Conservation (phyloP, 2,888 invertebrate genomes). For the Caenorhabditis sulstoni region DNA sequence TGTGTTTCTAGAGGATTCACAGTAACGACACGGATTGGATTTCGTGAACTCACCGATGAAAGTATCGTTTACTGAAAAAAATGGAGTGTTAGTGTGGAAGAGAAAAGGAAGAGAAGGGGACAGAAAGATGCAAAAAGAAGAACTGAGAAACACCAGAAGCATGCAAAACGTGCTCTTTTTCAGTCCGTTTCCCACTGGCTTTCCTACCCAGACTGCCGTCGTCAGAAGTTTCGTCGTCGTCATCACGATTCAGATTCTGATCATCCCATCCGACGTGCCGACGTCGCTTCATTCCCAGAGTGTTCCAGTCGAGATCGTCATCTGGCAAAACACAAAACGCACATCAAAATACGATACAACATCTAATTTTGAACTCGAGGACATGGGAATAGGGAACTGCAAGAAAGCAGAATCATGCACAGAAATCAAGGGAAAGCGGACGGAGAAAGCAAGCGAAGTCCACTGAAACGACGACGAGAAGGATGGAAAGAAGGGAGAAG, state of each 20-base stretch:
- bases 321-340: slow-evolving; percentile 60
- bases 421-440: slow-evolving; percentile 26
- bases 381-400: not conserved
- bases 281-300: slow-evolving; percentile 37
- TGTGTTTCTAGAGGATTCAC: slow-evolving; percentile 13
- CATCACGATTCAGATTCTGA: slow-evolving; percentile 6
- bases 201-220: slow-evolving; percentile 48
- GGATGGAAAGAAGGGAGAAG: slow-evolving; percentile 45
- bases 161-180: slow-evolving; percentile 35
- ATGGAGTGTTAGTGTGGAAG: slow-evolving; percentile 19
- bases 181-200: not conserved
- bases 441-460: slow-evolving; percentile 28
- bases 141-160: slow-evolving; percentile 31
- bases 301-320: slow-evolving; percentile 58
- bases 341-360: slow-evolving; percentile 53
- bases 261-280: slow-evolving; percentile 10
- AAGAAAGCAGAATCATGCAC: slow-evolving; percentile 7
- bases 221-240: slow-evolving; percentile 45
- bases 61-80: slow-evolving; percentile 95
- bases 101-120: slow-evolving; percentile 16
- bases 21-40: slow-evolving; percentile 37
- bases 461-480: slow-evolving; percentile 15
- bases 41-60: slow-evolving; percentile 93
- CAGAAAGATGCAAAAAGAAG: slow-evolving; percentile 16
- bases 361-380: slow-evolving; percentile 32